Conservation (phyloP, 2,888 invertebrate species). For the Pycnomerus fuliginosus region DNA sequence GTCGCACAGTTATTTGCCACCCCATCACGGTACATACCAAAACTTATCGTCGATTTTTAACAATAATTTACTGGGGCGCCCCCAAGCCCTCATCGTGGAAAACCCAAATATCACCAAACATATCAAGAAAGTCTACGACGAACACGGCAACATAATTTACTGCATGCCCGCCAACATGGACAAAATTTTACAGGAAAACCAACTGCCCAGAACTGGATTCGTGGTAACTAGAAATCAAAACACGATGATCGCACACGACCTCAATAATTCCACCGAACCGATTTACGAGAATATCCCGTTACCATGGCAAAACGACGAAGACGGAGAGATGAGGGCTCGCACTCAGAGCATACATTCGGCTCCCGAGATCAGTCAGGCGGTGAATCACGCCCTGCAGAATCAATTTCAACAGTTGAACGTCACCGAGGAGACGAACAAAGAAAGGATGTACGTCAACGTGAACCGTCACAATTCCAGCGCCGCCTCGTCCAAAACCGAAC, state of each 20-base stretch:
- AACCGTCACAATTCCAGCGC: conserved; percentile 27
- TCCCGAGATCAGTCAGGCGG: conserved; percentile 57
- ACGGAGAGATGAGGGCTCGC: conserved; percentile 50
- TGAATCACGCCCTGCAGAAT: conserved; percentile 42
- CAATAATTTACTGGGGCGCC: conserved; percentile 44
- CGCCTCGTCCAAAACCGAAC: conserved; percentile 36
- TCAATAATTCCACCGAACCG: conserved; percentile 63
- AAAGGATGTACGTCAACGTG: conserved; percentile 49
- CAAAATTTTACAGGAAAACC: conserved; percentile 51
- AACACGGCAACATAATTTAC: conserved; percentile 64
- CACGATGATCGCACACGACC: conserved; percentile 44
- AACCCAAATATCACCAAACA: conserved; percentile 61
- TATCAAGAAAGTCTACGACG: conserved; percentile 62
- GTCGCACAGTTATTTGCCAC: conserved; percentile 50
- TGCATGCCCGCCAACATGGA: conserved; percentile 60
- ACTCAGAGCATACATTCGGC: conserved; percentile 74
- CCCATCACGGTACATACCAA: conserved; percentile 70
- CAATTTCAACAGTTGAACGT: conserved; percentile 39
- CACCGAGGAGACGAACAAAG: conserved; percentile 36
- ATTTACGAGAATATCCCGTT: conserved; percentile 81
- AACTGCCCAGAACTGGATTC: conserved; percentile 50
- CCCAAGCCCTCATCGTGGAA: conserved; percentile 56
- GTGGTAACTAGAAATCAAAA: conserved; percentile 57
- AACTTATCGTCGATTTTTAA: conserved; percentile 64
- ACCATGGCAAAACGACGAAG: conserved; percentile 60